Percentiles rank a stretch among this genome's conserved stretches.
phyloP scores from a whole-genome alignment of 2,797 vertebrate genomes.

The Rhynchonycteris naso region DNA sequence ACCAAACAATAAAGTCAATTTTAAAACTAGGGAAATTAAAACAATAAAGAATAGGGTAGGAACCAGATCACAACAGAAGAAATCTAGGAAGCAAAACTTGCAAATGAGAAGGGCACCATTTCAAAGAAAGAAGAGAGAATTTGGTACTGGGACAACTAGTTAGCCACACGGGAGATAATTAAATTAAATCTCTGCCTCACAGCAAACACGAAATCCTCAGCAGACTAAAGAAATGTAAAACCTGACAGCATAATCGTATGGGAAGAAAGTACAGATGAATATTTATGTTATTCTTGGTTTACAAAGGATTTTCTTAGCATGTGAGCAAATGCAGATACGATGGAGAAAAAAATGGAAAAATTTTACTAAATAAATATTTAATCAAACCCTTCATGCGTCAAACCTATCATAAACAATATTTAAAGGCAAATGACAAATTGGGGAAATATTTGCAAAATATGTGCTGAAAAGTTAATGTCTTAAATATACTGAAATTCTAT shows the following conservation, averaged over 20 bases:
- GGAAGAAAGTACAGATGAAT: neutral
- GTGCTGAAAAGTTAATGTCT: neutral
- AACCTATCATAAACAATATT: neutral
- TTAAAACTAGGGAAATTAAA: neutral
- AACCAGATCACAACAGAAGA: neutral
- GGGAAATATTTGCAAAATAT: constrained; percentile 15
- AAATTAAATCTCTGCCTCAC: neutral
- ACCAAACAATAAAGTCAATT: neutral
- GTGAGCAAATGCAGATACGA: neutral
- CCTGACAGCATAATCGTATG: neutral
- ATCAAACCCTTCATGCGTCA: neutral
- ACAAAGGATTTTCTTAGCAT: neutral
- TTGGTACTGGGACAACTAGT: neutral
- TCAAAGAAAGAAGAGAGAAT: constrained; percentile 1
- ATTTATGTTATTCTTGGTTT: neutral
- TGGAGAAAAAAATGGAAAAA: neutral
- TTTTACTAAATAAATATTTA: neutral
- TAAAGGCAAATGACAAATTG: constrained; percentile 5
- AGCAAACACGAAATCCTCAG: neutral
- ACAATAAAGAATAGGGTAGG: neutral
- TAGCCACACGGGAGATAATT: neutral
- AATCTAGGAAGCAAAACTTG: neutral
- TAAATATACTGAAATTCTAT: neutral
- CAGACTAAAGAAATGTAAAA: neutral
- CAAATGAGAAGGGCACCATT: neutral